These are phyloP conservation scores for Stenurella melanura DNA, from an alignment of 2,888 invertebrate genomes.

Conservation along the genomic window DNA sequence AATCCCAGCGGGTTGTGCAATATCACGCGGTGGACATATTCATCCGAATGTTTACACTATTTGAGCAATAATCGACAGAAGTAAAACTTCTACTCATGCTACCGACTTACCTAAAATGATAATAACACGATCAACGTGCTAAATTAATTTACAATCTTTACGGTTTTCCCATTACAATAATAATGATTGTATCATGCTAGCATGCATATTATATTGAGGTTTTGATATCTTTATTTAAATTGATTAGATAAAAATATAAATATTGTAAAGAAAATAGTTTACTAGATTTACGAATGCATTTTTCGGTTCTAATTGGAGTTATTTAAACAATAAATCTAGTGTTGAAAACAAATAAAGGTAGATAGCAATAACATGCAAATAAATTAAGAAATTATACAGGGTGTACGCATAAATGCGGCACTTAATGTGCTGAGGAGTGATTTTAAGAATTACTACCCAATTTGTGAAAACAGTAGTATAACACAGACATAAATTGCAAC, in stretches of 20 bases:
- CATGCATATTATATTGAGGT: neutral
- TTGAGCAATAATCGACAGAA: neutral
- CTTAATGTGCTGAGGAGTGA: too few species aligned
- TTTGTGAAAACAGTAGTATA: too few species aligned
- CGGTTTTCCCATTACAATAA: neutral
- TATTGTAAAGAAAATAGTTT: neutral
- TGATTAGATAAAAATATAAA: conserved; percentile 7
- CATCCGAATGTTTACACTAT: neutral
- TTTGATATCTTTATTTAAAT: neutral
- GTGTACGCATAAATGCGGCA: neutral
- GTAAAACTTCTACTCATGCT: neutral
- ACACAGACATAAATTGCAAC: too few species aligned
- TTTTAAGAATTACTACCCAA: too few species aligned
- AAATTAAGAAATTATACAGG: neutral
- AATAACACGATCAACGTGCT: neutral
- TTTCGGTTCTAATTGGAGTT: neutral
- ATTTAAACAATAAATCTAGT: neutral
- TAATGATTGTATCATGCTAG: neutral
- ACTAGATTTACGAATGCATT: neutral
- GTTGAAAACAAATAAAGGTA: neutral
- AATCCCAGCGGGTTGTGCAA: too few species aligned
- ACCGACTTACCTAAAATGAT: neutral
- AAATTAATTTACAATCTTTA: neutral
- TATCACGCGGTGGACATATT: too few species aligned
- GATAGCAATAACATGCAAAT: neutral